phyloP scores from a whole-genome alignment of 1,140 invertebrate species.

The Lepidurus apus region DNA sequence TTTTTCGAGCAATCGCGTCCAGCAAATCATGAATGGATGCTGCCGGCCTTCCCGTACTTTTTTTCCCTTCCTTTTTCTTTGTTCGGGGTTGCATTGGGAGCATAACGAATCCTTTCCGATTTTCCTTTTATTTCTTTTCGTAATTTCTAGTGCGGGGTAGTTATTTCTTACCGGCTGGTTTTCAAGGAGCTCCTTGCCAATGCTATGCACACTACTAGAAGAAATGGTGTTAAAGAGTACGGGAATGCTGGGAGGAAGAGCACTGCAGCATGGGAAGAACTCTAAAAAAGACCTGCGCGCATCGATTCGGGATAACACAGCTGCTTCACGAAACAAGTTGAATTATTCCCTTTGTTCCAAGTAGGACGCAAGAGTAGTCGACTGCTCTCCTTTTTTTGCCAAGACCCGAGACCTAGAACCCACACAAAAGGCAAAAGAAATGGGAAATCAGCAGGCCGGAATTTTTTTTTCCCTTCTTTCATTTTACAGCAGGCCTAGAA shows the following conservation, averaged over 20 bases:
- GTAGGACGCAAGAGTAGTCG: not conserved
- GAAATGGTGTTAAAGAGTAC: not conserved
- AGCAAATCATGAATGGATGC: conserved; percentile 5
- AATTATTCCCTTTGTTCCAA: conserved; percentile 4
- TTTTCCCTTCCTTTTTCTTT: not conserved
- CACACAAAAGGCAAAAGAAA: no score
- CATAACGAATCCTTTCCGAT: not conserved
- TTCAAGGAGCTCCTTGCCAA: not conserved
- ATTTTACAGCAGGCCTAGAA: no score
- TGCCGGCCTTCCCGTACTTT: not conserved
- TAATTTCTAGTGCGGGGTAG: not conserved
- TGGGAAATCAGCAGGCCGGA: no score
- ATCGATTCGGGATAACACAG: not conserved
- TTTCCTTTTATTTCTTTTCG: not conserved
- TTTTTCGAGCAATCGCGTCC: not conserved
- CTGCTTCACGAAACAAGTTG: not conserved
- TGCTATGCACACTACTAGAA: not conserved
- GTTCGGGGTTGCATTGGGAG: not conserved
- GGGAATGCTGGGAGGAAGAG: not conserved
- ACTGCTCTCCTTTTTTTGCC: not conserved
- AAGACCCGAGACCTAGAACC: not conserved
- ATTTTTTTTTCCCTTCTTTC: no score
- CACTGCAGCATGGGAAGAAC: not conserved
- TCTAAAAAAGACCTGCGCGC: not conserved
- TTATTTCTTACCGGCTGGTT: not conserved